These are phyloP conservation scores for Platichthys flesus DNA, from an alignment of 2,113 vertebrate species.

Conservation along the genomic window DNA sequence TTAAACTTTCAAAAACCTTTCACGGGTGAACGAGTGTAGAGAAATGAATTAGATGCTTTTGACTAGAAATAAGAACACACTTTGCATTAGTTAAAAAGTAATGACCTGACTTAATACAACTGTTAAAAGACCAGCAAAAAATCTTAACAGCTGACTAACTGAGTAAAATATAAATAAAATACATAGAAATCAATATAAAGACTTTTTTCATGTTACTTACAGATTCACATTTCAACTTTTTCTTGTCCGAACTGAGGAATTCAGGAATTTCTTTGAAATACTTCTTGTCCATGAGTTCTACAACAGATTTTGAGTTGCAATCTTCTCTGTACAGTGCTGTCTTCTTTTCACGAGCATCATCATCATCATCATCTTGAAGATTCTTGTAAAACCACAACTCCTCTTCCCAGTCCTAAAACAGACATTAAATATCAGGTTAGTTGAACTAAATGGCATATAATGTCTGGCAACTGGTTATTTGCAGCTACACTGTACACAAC, in stretches of 20 bases:
- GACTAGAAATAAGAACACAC: too few species aligned
- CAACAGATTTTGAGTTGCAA: background rate
- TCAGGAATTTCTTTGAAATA: constrained; percentile 52
- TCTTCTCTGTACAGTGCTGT: constrained; percentile 56
- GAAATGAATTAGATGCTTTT: too few species aligned
- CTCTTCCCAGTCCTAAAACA: constrained; percentile 58
- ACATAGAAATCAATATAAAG: background rate
- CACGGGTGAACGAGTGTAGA: too few species aligned
- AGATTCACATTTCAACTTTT: constrained; percentile 16
- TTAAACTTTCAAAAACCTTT: too few species aligned
- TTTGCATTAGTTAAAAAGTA: too few species aligned
- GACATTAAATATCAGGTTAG: rapidly evolving
- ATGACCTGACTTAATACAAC: too few species aligned
- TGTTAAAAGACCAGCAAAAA: too few species aligned
- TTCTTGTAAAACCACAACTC: constrained; percentile 38
- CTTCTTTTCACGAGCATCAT: constrained; percentile 14
- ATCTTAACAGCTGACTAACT: background rate
- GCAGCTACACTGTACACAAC: background rate
- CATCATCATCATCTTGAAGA: background rate
- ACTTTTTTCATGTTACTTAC: constrained; percentile 24
- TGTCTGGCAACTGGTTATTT: background rate
- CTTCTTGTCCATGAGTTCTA: constrained; percentile 9
- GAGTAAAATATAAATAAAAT: too few species aligned
- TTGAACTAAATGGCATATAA: background rate
- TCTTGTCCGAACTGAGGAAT: background rate